Evolutionary conservation across 2,797 vertebrate genomes (phyloP).

Genomic region (Prionace glauca): DNA sequence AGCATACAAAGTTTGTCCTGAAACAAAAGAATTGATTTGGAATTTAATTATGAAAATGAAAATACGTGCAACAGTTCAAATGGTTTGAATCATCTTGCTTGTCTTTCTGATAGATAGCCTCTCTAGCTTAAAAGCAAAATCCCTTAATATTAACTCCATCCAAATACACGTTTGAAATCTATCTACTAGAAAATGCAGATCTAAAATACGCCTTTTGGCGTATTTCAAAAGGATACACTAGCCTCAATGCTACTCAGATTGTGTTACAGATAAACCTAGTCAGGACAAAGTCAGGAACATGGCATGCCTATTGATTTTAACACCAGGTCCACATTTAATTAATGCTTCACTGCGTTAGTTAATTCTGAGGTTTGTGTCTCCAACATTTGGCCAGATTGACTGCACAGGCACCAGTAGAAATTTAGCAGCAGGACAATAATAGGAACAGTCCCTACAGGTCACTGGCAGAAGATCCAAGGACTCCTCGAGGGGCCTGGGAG

Average conservation of each 20-base stretch:
- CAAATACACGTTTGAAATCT: not conserved
- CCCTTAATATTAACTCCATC: not conserved
- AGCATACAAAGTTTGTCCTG: not conserved
- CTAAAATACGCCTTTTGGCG: not conserved
- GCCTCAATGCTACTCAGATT: not conserved
- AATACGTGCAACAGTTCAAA: not conserved
- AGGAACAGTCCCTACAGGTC: not conserved
- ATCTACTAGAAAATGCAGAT: too few relatives aligned
- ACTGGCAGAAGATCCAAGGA: too few relatives aligned
- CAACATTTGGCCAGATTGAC: not conserved
- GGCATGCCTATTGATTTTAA: too few relatives aligned
- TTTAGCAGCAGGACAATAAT: not conserved
- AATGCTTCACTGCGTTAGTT: too few relatives aligned
- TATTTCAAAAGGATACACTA: not conserved
- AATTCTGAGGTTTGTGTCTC: too few relatives aligned
- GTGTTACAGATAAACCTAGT: not conserved
- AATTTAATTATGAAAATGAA: not conserved
- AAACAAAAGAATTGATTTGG: not conserved
- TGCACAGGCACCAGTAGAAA: not conserved
- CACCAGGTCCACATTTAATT: not conserved
- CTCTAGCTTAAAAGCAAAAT: not conserved
- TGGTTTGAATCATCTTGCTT: not conserved
- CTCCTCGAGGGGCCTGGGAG: too few relatives aligned
- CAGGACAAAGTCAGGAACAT: too few relatives aligned
- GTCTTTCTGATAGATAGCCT: not conserved